Percentiles rank a stretch among this genome's conserved stretches.
These are phyloP conservation scores for Pluvianellus socialis DNA, from an alignment of 2,113 vertebrate species.

Conservation along the genomic window DNA sequence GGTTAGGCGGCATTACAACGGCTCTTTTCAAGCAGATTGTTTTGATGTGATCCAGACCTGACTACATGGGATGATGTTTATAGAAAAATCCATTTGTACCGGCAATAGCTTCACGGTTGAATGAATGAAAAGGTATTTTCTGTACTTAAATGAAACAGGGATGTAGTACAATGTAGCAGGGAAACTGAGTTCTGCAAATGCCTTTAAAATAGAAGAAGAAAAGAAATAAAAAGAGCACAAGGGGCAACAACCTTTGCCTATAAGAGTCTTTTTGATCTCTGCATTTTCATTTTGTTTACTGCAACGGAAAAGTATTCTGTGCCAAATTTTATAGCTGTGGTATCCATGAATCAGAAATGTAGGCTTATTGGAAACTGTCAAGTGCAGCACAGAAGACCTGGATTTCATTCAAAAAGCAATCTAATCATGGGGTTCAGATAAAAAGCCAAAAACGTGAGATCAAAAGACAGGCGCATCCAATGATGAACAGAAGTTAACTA, in stretches of 20 bases:
- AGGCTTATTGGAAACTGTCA: conserved; percentile 19
- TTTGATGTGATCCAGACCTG: not conserved
- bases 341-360: conserved; percentile 13
- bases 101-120: not conserved
- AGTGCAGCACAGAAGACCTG: conserved; percentile 2
- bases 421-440: not conserved
- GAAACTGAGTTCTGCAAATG: not conserved
- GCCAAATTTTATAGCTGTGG: not conserved
- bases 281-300: conserved; percentile 28
- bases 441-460: not conserved
- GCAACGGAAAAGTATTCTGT: conserved; percentile 1
- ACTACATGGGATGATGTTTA: not conserved
- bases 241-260: not conserved
- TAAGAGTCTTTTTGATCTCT: not conserved
- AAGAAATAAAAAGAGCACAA: not conserved
- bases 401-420: conserved; percentile 33
- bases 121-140: conserved; percentile 11
- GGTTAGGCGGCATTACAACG: not conserved
- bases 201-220: not conserved
- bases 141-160: not conserved
- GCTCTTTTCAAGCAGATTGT: not conserved
- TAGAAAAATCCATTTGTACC: not conserved
- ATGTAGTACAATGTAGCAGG: not conserved
- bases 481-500: not conserved
- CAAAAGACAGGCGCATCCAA: not conserved